Conservation (phyloP, 2,888 invertebrate species). For the Galeopsomyia nigrocyanea region DNA sequence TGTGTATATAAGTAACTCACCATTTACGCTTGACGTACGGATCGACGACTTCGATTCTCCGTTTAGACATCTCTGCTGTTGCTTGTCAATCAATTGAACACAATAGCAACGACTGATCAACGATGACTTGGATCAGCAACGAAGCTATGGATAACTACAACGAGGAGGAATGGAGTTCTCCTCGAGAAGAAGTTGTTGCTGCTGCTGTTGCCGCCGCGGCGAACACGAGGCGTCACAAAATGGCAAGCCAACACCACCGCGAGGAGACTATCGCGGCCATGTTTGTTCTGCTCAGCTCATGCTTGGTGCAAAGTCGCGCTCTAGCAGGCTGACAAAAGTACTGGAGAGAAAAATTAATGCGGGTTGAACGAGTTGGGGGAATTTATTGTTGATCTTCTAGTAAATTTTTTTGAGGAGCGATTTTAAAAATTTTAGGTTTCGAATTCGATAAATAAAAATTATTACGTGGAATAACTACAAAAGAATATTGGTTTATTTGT, state of each 20-base stretch:
- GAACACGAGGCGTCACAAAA: conserved; percentile 64
- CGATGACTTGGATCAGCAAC: background rate
- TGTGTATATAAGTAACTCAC: conserved; percentile 69
- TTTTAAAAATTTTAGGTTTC: no score
- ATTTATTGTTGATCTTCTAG: background rate
- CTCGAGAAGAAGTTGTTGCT: conserved; percentile 45
- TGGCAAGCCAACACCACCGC: conserved; percentile 56
- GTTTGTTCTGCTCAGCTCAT: conserved; percentile 1
- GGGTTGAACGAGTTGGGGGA: no score
- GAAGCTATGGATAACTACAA: no score
- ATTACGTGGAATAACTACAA: background rate
- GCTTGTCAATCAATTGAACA: conserved; percentile 22
- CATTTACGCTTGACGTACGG: conserved; percentile 84
- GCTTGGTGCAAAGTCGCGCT: no score
- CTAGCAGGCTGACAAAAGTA: no score
- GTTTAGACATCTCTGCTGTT: conserved; percentile 78
- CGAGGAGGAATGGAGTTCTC: no score
- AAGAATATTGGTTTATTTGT: conserved; percentile 5
- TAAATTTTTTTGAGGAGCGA: background rate
- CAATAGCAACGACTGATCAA: conserved; percentile 21
- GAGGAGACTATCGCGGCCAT: conserved; percentile 33
- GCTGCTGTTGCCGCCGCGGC: conserved; percentile 48
- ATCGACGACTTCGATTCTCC: conserved; percentile 88
- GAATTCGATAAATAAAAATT: no score
- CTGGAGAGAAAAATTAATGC: background rate